Conservation (phyloP, 2,888 invertebrate species). For the Mongoloraphidia duomilia region DNA sequence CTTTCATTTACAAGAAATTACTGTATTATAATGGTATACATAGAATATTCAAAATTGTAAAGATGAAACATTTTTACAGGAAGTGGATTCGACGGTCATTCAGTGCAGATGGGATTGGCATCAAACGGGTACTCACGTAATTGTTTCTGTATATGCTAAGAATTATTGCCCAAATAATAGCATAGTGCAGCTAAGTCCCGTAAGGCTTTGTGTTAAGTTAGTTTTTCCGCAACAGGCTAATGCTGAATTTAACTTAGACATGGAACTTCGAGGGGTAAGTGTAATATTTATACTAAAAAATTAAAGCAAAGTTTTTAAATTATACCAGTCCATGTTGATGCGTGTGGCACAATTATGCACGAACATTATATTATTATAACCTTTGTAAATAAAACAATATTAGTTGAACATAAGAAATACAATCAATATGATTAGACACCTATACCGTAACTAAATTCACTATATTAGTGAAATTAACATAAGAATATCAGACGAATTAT, state of each 20-base stretch:
- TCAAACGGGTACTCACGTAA: conserved; percentile 74
- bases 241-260: conserved; percentile 55
- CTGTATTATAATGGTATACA: too few relatives aligned
- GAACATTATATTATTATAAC: too few relatives aligned
- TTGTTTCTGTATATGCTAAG: conserved; percentile 83
- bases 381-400: too few relatives aligned
- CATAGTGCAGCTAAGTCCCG: conserved; percentile 66
- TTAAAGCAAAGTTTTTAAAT: not conserved
- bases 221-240: conserved; percentile 63
- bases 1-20: too few relatives aligned
- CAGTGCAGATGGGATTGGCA: conserved; percentile 90
- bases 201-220: conserved; percentile 58
- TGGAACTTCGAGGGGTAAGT: conserved; percentile 72
- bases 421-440: too few relatives aligned
- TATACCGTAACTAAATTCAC: too few relatives aligned
- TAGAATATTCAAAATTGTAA: too few relatives aligned
- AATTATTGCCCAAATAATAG: conserved; percentile 68
- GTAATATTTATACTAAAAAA: not conserved
- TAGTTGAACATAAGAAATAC: too few relatives aligned
- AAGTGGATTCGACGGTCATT: conserved; percentile 30
- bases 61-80: too few relatives aligned
- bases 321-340: not conserved
- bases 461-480: too few relatives aligned
- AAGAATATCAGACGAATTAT: too few relatives aligned
- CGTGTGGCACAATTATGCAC: too few relatives aligned